Evolutionary conservation across 2,888 invertebrate genomes (phyloP), one percentile per base, ranked within the genome.

Genomic region (Pyrgus malvae): DNA sequence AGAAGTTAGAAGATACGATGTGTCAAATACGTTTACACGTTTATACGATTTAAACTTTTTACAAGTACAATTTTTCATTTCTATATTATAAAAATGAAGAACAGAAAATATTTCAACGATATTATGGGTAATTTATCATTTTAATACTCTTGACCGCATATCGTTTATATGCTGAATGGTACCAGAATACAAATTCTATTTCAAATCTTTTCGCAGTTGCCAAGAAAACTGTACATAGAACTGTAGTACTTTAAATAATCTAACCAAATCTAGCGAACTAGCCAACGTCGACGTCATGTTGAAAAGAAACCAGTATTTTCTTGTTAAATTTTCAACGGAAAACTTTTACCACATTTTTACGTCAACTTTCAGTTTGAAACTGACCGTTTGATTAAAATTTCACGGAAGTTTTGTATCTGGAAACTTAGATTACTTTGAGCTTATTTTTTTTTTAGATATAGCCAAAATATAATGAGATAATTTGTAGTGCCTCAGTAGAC

Each of bases 181-280:
- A 31, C 7, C 29, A 25, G 31, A 12, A 38, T 19, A 38, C 19
- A 49, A 49, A 49, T 31, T 40, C 1, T 27, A n/a, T 31, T 41
- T 31, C 33, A 41, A 50, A 33, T 23, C 31, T 23, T 41, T 49
- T 23, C 23, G 23, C 21, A 16, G 31, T 41, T 50, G 49, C 49
- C 41, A 50, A 50, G 49, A 50, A 50, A 35, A 41, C 23, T 11
- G 33, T 50, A 41, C 31, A 23, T 23, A 31, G 14, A 50, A 41
- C 41, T 50, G 31, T 50, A 31, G 9, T 16, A 23, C 23, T 50
- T 46, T 49, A 48, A 49, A 49, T 40, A 50, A 50, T 50, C 33
- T 21, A 50, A 33, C 33, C 41, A 25, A 50, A 50, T 29, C n/a
- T 29, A n/a, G 29, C 9, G 29, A 8, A 27, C 8, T 31, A 31